These are phyloP conservation scores for Philereme transversata DNA, from an alignment of 2,888 invertebrate genomes.

Conservation along the genomic window DNA sequence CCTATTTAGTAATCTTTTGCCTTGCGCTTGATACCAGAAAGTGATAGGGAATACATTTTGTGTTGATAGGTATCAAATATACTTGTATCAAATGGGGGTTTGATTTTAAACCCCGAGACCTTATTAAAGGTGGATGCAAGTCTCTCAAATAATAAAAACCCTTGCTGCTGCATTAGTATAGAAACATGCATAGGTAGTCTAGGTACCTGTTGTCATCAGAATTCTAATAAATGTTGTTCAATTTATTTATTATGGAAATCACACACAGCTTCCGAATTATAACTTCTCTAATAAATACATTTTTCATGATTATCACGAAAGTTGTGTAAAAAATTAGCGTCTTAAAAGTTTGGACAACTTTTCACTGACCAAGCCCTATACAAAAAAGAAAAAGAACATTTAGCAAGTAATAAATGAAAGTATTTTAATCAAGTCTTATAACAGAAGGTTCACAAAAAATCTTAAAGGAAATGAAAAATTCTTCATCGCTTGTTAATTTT, in stretches of 20 bases:
- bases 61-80: no score
- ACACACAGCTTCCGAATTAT: neutral
- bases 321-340: constrained; percentile 18
- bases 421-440: constrained; percentile 23
- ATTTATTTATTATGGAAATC: neutral
- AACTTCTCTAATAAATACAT: constrained; percentile 16
- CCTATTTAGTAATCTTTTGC: neutral
- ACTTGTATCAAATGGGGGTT: no score
- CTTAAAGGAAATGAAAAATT: constrained; percentile 10
- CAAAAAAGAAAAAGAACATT: constrained; percentile 22
- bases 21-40: neutral
- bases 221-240: no score
- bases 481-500: constrained; percentile 1
- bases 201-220: no score
- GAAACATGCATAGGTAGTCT: no score
- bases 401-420: constrained; percentile 23
- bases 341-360: constrained; percentile 23
- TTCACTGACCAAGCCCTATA: constrained; percentile 22
- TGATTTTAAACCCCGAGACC: no score
- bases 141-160: no score
- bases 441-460: constrained; percentile 14
- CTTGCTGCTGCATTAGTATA: no score
- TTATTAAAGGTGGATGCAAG: no score
- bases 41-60: neutral
- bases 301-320: constrained; percentile 15